Percentiles rank a stretch among this genome's conserved stretches.
Conservation (phyloP, 1,140 invertebrate species). For the Formica selysi region DNA sequence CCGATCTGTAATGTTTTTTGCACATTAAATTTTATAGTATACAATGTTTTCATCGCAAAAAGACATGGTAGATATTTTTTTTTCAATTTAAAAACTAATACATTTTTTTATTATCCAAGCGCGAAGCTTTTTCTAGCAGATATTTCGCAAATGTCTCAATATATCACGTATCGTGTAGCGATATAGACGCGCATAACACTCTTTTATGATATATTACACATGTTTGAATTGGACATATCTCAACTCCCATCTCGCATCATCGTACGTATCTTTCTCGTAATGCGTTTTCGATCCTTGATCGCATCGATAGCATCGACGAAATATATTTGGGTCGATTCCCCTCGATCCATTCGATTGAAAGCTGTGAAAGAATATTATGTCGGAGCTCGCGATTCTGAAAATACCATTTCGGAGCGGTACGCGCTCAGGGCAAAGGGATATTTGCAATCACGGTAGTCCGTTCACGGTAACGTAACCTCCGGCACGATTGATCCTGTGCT, state of each 20-base stretch:
- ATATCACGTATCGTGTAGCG: slow-evolving; percentile 8
- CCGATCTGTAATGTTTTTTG: slow-evolving; percentile 24
- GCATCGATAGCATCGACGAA: not conserved
- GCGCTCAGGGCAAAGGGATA: slow-evolving; percentile 31
- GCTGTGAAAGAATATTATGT: slow-evolving; percentile 58
- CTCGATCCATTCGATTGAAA: slow-evolving; percentile 1
- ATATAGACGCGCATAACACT: slow-evolving; percentile 31
- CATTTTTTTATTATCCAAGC: too few species aligned
- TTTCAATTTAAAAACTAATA: not conserved
- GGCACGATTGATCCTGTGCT: slow-evolving; percentile 36
- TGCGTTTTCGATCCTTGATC: slow-evolving; percentile 48
- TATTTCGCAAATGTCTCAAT: slow-evolving; percentile 29
- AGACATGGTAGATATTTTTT: not conserved
- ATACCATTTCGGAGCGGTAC: slow-evolving; percentile 55
- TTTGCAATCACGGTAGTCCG: slow-evolving; percentile 49
- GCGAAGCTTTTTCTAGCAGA: not conserved
- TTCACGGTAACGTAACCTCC: slow-evolving; percentile 15
- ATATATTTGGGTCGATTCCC: slow-evolving; percentile 46
- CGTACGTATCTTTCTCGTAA: not conserved
- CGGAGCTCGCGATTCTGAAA: not conserved
- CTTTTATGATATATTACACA: slow-evolving; percentile 54
- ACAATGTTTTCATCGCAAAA: too few species aligned
- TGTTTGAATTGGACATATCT: slow-evolving; percentile 35
- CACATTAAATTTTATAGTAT: slow-evolving; percentile 8
- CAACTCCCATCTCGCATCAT: slow-evolving; percentile 25